phyloP scores from a whole-genome alignment of 1,140 invertebrate species.

The Drosophila jambulina region DNA sequence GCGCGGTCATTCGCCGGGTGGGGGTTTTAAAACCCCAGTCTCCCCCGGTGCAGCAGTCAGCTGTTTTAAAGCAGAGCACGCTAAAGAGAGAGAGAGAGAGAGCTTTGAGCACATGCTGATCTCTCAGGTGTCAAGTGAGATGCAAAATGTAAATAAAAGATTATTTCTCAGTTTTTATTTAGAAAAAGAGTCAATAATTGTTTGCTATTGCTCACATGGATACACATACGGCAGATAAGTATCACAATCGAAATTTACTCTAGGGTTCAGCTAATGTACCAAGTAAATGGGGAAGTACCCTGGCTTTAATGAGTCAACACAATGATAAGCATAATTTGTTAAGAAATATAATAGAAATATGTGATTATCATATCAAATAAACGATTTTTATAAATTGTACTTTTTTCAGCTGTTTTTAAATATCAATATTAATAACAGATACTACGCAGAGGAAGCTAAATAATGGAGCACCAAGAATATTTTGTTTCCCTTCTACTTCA shows the following conservation, averaged over 20 bases:
- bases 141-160: constrained; percentile 5
- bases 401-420: constrained; percentile 6
- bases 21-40: background rate
- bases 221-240: constrained; percentile 1
- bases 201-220: background rate
- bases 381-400: background rate
- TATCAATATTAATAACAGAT: constrained; percentile 2
- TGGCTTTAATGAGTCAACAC: constrained; percentile 6
- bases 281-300: background rate
- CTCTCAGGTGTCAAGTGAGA: constrained; percentile 26
- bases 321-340: background rate
- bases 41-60: constrained; percentile 16
- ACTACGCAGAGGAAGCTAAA: background rate
- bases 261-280: background rate
- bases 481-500: background rate
- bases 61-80: constrained; percentile 7
- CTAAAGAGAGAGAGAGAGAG: background rate
- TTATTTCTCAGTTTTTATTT: constrained; percentile 1
- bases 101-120: constrained; percentile 52
- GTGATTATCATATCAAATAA: background rate
- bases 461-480: background rate
- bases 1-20: constrained; percentile 25
- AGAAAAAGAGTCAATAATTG: background rate
- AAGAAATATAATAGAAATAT: background rate
- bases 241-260: constrained; percentile 7